phyloP scores from a whole-genome alignment of 1,140 invertebrate genomes.

The Helicorthomorpha holstii region DNA sequence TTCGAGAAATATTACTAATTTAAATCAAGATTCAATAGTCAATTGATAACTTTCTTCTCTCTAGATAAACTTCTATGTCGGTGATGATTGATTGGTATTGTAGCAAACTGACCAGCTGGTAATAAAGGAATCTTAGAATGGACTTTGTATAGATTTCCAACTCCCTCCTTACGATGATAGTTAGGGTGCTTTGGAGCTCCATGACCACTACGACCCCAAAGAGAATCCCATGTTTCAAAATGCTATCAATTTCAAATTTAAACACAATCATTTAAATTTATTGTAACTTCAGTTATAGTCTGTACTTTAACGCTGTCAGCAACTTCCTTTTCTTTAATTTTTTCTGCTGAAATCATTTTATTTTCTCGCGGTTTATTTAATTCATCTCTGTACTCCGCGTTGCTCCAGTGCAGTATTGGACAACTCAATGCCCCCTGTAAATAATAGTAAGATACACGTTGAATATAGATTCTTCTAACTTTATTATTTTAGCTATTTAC shows the following conservation, averaged over 20 bases:
- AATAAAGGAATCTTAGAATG: no score
- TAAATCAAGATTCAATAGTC: no score
- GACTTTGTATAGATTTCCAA: not conserved
- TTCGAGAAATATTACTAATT: no score
- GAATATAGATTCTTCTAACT: not conserved
- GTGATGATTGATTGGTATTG: no score
- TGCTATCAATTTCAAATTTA: not conserved
- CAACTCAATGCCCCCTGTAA: not conserved
- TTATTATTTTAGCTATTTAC: not conserved
- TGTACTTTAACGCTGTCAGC: not conserved
- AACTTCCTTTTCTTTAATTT: not conserved
- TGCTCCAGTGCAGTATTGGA: not conserved
- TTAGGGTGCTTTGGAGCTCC: slow-evolving; percentile 1
- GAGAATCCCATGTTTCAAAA: slow-evolving; percentile 3
- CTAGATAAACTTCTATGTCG: no score
- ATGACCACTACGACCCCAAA: slow-evolving; percentile 5
- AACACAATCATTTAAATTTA: no score
- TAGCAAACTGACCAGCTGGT: no score
- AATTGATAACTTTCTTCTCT: no score
- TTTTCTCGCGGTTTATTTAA: not conserved
- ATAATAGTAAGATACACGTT: not conserved
- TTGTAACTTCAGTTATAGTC: no score
- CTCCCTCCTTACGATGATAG: not conserved
- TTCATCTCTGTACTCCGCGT: not conserved
- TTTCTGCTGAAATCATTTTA: not conserved